These are phyloP conservation scores for Momotus momota DNA, from an alignment of 2,797 vertebrate genomes.

Conservation along the genomic window DNA sequence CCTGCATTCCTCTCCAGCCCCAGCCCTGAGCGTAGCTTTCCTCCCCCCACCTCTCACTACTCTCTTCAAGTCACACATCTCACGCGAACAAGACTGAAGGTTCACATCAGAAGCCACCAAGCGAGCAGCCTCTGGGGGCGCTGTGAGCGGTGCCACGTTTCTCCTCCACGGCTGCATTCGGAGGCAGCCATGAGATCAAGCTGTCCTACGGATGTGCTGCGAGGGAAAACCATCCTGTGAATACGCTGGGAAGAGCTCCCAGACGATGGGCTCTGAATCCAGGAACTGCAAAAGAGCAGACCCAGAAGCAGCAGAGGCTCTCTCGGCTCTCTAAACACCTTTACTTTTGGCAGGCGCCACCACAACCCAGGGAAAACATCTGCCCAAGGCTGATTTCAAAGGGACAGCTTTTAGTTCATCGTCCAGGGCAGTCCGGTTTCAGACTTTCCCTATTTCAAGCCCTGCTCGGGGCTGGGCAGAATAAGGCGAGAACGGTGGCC, in stretches of 20 bases:
- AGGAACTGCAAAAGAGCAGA: neutral
- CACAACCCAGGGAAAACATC: constrained; percentile 25
- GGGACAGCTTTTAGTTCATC: neutral
- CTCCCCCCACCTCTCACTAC: constrained; percentile 10
- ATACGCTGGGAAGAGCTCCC: neutral
- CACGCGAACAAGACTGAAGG: neutral
- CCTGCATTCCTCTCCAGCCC: constrained; percentile 24
- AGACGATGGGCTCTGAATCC: neutral
- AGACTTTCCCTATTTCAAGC: neutral
- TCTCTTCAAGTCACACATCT: constrained; percentile 14
- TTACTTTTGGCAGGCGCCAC: neutral
- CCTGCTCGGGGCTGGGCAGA: neutral
- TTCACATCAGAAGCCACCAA: neutral
- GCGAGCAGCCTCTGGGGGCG: constrained; percentile 50
- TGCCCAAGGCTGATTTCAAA: neutral
- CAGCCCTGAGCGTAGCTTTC: neutral
- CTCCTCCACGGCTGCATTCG: fast-evolving
- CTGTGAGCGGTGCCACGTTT: constrained; percentile 46
- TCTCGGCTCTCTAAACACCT: neutral
- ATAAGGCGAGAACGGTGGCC: fast-evolving
- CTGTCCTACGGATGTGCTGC: neutral
- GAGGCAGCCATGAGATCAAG: neutral
- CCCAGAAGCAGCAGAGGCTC: neutral
- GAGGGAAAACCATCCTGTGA: neutral
- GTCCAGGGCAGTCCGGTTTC: neutral